Evolutionary conservation across 2,797 vertebrate genomes (phyloP).

Genomic region (Chromobotia macracanthus): DNA sequence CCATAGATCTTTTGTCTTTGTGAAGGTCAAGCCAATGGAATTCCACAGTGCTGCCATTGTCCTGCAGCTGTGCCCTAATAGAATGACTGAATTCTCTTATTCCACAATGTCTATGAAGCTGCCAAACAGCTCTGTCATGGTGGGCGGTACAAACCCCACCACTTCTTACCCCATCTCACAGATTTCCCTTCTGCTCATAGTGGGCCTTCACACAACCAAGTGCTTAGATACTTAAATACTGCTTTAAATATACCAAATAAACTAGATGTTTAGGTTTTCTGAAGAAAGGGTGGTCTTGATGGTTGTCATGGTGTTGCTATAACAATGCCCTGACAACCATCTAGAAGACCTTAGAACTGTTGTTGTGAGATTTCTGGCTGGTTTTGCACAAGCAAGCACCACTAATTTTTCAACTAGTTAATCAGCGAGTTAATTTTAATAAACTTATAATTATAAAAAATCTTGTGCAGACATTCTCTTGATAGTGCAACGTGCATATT

Average conservation of each 20-base stretch:
- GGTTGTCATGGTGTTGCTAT: neutral
- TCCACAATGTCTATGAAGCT: slow-evolving; percentile 3
- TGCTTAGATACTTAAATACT: neutral
- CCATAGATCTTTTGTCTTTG: slow-evolving; percentile 34
- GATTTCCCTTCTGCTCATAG: neutral
- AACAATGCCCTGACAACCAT: neutral
- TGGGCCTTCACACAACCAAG: neutral
- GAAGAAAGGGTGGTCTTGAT: too few relatives aligned
- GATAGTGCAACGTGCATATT: neutral
- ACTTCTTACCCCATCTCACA: neutral
- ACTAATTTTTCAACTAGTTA: neutral
- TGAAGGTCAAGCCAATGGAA: slow-evolving; percentile 25
- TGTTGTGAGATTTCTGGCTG: too few relatives aligned
- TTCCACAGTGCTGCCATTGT: slow-evolving; percentile 33
- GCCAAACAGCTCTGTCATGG: slow-evolving; percentile 40
- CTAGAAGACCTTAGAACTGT: neutral
- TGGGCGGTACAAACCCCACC: slow-evolving; percentile 14
- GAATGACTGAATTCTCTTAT: slow-evolving; percentile 43
- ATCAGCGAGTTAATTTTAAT: too few relatives aligned
- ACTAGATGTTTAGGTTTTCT: neutral
- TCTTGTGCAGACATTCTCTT: neutral
- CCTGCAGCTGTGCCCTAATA: slow-evolving; percentile 18
- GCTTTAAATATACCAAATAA: too few relatives aligned
- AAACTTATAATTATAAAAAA: neutral
- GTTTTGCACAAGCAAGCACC: neutral